Evolutionary conservation across 1,140 invertebrate genomes (phyloP).

Genomic region (Octopus bimaculoides): DNA sequence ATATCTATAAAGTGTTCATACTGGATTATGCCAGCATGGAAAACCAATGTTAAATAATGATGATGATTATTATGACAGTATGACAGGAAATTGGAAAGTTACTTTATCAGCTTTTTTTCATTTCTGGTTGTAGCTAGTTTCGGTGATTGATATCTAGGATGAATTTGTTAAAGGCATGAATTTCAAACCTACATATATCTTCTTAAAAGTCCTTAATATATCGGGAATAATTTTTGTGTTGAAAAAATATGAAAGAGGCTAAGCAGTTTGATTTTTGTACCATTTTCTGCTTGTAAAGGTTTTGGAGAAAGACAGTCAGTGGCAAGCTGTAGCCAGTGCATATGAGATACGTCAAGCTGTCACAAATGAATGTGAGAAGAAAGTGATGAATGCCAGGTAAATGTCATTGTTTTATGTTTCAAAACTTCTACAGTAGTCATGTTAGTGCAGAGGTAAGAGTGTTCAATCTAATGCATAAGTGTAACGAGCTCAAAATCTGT

Average conservation of each 20-base stretch:
- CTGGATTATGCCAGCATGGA: neutral
- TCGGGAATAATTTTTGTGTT: no score
- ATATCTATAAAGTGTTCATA: neutral
- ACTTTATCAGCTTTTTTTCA: no score
- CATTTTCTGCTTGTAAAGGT: slow-evolving; percentile 27
- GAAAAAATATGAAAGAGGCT: no score
- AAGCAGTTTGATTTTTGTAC: neutral
- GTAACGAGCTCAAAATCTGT: neutral
- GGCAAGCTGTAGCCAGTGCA: slow-evolving; percentile 42
- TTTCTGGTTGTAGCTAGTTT: no score
- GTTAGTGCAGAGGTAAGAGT: neutral
- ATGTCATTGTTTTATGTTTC: slow-evolving; percentile 5
- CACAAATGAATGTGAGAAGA: slow-evolving; percentile 24
- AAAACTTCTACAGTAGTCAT: neutral
- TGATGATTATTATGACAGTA: no score
- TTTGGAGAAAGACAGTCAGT: slow-evolving; percentile 45
- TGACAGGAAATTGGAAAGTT: no score
- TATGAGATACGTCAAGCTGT: slow-evolving; percentile 34
- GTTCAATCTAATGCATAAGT: neutral
- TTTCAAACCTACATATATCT: no score
- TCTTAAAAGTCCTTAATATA: no score
- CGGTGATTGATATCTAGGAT: no score
- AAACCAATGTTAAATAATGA: neutral
- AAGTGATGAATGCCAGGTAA: slow-evolving; percentile 36
- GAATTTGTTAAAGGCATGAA: no score